Percentiles rank a stretch among this genome's conserved stretches.
Conservation (phyloP, 2,113 vertebrate species). For the Periophthalmodon schlosseri region DNA sequence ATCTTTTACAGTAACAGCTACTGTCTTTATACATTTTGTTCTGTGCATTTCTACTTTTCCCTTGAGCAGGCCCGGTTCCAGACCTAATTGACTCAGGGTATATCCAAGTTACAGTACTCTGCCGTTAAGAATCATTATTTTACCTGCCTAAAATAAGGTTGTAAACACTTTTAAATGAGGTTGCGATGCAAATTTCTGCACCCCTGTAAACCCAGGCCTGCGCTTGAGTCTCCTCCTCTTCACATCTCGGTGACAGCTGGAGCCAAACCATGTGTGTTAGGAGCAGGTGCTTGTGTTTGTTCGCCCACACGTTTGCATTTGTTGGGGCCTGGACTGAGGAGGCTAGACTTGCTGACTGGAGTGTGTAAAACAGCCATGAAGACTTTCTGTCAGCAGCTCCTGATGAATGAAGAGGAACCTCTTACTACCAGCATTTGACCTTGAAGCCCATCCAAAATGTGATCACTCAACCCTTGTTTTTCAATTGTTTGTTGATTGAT, state of each 20-base stretch:
- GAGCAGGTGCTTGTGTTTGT: conserved; percentile 58
- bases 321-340: conserved; percentile 35
- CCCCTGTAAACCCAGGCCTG: no score
- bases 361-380: conserved; percentile 32
- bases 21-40: not conserved
- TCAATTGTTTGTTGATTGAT: not conserved
- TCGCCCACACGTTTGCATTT: conserved; percentile 36
- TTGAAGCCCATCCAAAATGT: not conserved
- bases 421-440: conserved; percentile 24
- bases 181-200: no score
- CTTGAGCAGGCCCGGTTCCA: no score
- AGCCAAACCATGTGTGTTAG: conserved; percentile 49
- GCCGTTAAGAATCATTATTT: no score
- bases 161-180: no score
- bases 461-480: not conserved
- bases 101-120: no score
- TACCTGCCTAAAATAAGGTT: no score
- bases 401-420: conserved; percentile 54
- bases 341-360: conserved; percentile 47
- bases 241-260: conserved; percentile 51
- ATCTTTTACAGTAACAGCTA: not conserved
- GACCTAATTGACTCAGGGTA: no score
- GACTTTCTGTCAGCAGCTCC: conserved; percentile 59
- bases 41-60: not conserved
- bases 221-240: conserved; percentile 4